These are phyloP conservation scores for Pinna nobilis DNA, from an alignment of 1,140 invertebrate species.

Conservation along the genomic window DNA sequence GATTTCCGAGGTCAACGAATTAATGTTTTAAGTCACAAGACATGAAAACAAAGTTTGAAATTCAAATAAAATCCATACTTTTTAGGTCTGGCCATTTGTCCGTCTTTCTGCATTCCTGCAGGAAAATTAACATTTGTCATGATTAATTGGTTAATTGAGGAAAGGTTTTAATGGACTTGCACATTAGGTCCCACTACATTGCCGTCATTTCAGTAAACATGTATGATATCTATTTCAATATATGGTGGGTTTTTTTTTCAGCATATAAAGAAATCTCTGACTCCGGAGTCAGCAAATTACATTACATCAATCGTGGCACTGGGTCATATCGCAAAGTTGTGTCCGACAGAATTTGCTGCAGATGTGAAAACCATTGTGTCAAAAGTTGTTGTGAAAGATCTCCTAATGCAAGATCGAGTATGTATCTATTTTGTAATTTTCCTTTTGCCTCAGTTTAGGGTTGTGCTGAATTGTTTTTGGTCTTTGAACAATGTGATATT, in stretches of 20 bases:
- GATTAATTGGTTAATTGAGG: not conserved
- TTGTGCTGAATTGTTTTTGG: no score
- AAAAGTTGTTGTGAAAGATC: constrained; percentile 95
- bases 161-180: not conserved
- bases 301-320: constrained; percentile 94
- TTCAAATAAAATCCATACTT: not conserved
- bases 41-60: not conserved
- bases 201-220: not conserved
- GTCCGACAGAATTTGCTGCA: constrained; percentile 91
- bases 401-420: constrained; percentile 88
- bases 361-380: constrained; percentile 96
- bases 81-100: not conserved
- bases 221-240: not conserved
- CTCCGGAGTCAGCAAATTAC: constrained; percentile 88
- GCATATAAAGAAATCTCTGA: constrained; percentile 78
- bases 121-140: no score
- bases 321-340: constrained; percentile 92
- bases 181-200: not conserved
- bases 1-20: no score
- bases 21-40: no score
- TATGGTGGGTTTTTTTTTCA: constrained; percentile 56
- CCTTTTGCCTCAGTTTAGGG: no score
- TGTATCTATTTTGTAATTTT: constrained; percentile 11
- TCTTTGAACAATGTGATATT: not conserved
- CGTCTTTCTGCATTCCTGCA: no score